Evolutionary conservation across 2,797 vertebrate species (phyloP).

Genomic region (Limnodromus scolopaceus): DNA sequence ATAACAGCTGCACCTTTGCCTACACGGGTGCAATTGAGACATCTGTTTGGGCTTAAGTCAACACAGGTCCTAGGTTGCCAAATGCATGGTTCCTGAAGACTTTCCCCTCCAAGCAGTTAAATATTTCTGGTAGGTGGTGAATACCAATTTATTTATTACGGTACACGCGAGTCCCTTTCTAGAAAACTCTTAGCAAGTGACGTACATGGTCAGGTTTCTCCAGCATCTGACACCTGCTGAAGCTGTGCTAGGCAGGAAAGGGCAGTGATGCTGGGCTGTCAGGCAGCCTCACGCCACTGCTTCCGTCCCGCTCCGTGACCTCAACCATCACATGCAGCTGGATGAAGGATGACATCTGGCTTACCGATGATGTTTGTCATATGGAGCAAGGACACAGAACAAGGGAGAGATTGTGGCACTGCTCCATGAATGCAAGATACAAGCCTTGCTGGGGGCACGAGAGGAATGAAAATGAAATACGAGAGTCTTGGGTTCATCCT

Average conservation of each 20-base stretch:
- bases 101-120: not conserved
- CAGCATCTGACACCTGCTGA: not conserved
- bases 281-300: not conserved
- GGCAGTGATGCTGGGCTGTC: not conserved
- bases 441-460: not conserved
- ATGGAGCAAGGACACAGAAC: not conserved
- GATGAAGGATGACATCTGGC: not conserved
- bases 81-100: not conserved
- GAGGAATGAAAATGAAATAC: not conserved
- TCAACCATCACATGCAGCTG: not conserved
- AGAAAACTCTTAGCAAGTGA: not conserved
- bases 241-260: not conserved
- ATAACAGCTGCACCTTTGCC: not conserved
- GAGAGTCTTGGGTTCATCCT: not conserved
- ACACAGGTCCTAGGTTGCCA: not conserved
- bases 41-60: not conserved
- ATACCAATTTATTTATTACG: not conserved
- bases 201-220: not conserved
- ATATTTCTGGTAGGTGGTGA: not conserved
- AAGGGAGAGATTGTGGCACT: not conserved
- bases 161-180: not conserved
- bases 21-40: not conserved
- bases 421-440: not conserved
- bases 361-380: accelerated
- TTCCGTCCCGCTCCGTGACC: not conserved